A percentile compares a stretch with the other conserved stretches of the same genome.
Evolutionary conservation across 2,888 invertebrate genomes (phyloP).

Genomic region (Ferrisia virgata): DNA sequence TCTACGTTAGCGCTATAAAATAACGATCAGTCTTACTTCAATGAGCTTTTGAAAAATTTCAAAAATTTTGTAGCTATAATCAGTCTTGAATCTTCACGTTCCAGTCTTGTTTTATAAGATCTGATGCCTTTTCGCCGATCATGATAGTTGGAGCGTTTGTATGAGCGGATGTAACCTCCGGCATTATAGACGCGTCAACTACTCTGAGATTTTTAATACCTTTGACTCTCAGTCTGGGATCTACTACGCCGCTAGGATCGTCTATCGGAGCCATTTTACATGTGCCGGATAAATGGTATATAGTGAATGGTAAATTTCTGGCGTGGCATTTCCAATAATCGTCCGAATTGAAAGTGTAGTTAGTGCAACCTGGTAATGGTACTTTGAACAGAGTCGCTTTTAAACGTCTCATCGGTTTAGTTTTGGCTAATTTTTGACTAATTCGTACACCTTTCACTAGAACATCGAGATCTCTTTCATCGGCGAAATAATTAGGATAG

Average conservation of each 20-base stretch:
- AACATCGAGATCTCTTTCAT: constrained; percentile 61
- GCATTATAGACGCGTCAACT: constrained; percentile 68
- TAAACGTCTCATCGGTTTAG: constrained; percentile 61
- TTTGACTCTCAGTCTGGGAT: constrained; percentile 59
- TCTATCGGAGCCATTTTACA: constrained; percentile 59
- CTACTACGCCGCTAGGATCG: constrained; percentile 60
- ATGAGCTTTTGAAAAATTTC: not conserved
- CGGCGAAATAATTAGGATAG: constrained; percentile 66
- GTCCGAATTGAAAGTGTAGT: constrained; percentile 59
- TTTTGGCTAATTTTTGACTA: constrained; percentile 60
- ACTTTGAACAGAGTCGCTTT: constrained; percentile 59
- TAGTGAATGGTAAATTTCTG: constrained; percentile 60
- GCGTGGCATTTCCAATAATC: constrained; percentile 66
- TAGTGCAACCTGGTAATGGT: constrained; percentile 59
- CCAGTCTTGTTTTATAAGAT: constrained; percentile 51
- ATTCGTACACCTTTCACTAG: constrained; percentile 62
- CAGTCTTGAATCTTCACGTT: constrained; percentile 37
- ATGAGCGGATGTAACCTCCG: constrained; percentile 64
- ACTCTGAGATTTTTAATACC: constrained; percentile 64
- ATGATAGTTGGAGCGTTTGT: constrained; percentile 67
- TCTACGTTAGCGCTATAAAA: not conserved
- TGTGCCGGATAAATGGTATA: constrained; percentile 64
- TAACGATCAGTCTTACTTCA: constrained; percentile 35
- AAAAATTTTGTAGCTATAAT: not conserved
- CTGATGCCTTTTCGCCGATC: constrained; percentile 66